Percentiles rank a stretch among this genome's conserved stretches.
Conservation (phyloP, 1,140 invertebrate species). For the Drosophila kikkawai region DNA sequence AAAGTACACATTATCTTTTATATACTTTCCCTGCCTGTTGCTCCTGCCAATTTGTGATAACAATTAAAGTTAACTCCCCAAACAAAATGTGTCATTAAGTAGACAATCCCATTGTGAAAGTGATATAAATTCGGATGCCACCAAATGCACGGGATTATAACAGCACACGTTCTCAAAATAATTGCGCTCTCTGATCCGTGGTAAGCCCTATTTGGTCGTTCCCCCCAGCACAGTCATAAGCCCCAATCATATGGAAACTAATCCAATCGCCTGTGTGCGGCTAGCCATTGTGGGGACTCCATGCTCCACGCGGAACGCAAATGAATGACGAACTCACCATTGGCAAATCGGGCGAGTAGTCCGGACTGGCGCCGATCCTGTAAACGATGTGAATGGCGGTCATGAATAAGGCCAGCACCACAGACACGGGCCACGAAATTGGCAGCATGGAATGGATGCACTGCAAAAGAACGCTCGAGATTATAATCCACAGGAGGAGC, state of each 20-base stretch:
- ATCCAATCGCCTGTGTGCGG: conserved; percentile 29
- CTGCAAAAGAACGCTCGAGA: conserved; percentile 69
- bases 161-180: conserved; percentile 17
- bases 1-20: background rate
- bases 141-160: conserved; percentile 1
- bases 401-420: conserved; percentile 87
- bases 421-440: conserved; percentile 87
- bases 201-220: conserved; percentile 19
- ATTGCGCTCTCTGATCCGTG: conserved; percentile 12
- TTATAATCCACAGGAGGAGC: conserved; percentile 19
- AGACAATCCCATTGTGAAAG: background rate
- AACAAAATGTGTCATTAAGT: background rate
- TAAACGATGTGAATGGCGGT: conserved; percentile 87
- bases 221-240: background rate
- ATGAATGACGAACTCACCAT: conserved; percentile 73
- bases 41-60: background rate
- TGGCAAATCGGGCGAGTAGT: conserved; percentile 68
- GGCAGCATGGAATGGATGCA: conserved; percentile 91
- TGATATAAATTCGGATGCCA: background rate
- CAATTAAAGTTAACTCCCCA: background rate
- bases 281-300: conserved; percentile 2
- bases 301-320: conserved; percentile 16
- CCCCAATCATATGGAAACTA: conserved; percentile 25
- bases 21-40: background rate
- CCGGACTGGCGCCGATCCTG: conserved; percentile 62